phyloP scores from a whole-genome alignment of 1,140 invertebrate genomes.

The Nomia melanderi region DNA sequence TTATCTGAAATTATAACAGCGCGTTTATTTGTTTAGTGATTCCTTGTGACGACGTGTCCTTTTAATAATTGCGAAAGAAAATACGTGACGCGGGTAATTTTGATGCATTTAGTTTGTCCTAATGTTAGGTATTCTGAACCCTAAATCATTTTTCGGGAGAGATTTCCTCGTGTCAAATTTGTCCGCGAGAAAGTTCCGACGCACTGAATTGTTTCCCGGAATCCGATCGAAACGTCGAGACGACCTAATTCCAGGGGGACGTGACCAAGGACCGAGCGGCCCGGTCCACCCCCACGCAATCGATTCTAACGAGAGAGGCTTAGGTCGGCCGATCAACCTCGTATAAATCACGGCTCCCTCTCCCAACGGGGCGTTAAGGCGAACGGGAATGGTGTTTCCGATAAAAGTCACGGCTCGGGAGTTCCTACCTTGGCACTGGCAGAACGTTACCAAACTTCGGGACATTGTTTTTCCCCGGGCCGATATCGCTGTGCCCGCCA shows the following conservation, averaged over 20 bases:
- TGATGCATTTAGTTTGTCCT: too few relatives aligned
- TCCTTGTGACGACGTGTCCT: too few relatives aligned
- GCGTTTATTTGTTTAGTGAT: too few relatives aligned
- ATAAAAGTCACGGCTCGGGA: conserved; percentile 45
- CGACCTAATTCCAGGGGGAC: conserved; percentile 29
- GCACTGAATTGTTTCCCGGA: conserved; percentile 36
- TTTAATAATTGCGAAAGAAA: too few relatives aligned
- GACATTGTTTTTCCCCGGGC: not conserved
- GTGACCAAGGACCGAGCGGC: not conserved
- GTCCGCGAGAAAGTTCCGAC: not conserved
- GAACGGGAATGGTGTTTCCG: conserved; percentile 50
- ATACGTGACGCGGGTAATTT: too few relatives aligned
- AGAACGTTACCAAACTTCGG: not conserved
- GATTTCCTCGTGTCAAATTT: conserved; percentile 1
- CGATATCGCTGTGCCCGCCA: not conserved
- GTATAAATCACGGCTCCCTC: conserved; percentile 46
- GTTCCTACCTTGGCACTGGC: conserved; percentile 13
- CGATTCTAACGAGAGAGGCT: conserved; percentile 57
- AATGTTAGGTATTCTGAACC: too few relatives aligned
- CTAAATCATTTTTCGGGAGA: too few relatives aligned
- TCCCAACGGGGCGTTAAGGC: conserved; percentile 47
- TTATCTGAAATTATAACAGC: too few relatives aligned
- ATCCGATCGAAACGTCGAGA: conserved; percentile 38
- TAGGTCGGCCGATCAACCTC: conserved; percentile 48
- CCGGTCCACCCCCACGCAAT: conserved; percentile 13